Evolutionary conservation across 2,888 invertebrate species (phyloP), one percentile per base, ranked within the genome.

Genomic region (Napeogenes inachia): DNA sequence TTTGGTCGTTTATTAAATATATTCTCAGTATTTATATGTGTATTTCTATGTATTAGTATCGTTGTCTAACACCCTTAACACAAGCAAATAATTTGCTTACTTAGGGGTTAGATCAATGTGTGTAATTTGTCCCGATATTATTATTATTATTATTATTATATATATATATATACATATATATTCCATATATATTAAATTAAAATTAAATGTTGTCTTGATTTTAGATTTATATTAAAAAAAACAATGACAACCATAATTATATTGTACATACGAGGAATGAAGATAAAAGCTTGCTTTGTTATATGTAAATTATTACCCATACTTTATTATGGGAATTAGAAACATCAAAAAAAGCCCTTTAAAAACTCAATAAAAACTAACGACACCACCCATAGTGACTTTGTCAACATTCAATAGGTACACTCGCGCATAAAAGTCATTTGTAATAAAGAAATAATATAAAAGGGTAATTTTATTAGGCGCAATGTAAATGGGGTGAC

Each of bases 381-480:
- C 53, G 62, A 60, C 65, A 57, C 67, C 67, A 63, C 72, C 72
- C 69, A 68, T 64, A 30, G 73, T 47, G 72, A 61, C 65, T 65
- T 71, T 72, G 67, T 70, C 64, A 66, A 67, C 67, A 62, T 68
- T 70, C 50, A 50, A 67, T 68, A 60, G 71, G 67, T 68, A 64
- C 63, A 54, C 57, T 62, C 56, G 57, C 64, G 65, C 66, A 62
- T 70, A 71, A 68, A 63, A 64, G 68, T 69, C 69, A 66, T 35
- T 42, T 60, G 57, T 67, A 69, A 68, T 61, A 62, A 59, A 66
- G 59, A 63, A 65, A 68, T 68, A 68, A 65, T 67, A 65, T 66
- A 65, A 67, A 66, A 68, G 71, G 71, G 71, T 65, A 70, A 70
- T 70, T 70, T 67, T 62, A 66, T 67, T 61, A 61, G 57, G 57